These are phyloP conservation scores for Nansenia antarctica DNA, from an alignment of 2,113 vertebrate genomes.

Conservation along the genomic window DNA sequence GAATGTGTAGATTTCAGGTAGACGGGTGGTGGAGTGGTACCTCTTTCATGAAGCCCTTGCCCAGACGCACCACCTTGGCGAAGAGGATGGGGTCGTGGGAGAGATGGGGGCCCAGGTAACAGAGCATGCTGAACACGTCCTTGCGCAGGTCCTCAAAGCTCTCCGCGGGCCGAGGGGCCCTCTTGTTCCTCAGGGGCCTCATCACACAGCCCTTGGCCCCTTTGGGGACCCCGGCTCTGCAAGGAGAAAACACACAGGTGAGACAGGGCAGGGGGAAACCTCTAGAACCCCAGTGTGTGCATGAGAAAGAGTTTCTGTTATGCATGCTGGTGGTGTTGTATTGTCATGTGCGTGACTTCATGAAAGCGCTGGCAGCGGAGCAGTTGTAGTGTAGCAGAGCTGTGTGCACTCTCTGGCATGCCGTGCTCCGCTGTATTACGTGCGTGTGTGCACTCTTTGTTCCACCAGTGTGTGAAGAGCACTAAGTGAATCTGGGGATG, in stretches of 20 bases:
- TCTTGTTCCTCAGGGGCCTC: constrained; percentile 80
- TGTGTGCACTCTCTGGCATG: neutral
- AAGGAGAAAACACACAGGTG: constrained; percentile 22
- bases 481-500: constrained; percentile 22
- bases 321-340: neutral
- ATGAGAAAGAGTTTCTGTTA: neutral
- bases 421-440: neutral
- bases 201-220: constrained; percentile 87
- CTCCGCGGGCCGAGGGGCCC: constrained; percentile 86
- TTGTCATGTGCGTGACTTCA: neutral
- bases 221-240: constrained; percentile 92
- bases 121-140: constrained; percentile 94
- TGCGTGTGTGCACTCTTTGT: neutral
- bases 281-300: neutral
- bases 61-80: constrained; percentile 93
- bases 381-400: neutral
- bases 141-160: constrained; percentile 88
- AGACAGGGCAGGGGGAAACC: too few relatives aligned
- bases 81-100: constrained; percentile 95
- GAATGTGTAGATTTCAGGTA: neutral
- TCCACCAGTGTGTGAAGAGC: neutral
- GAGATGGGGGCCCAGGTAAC: constrained; percentile 94
- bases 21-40: constrained; percentile 58
- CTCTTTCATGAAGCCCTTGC: constrained; percentile 99
- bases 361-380: neutral